phyloP scores from a whole-genome alignment of 2,797 vertebrate genomes.

The Pteronotus mesoamericanus region DNA sequence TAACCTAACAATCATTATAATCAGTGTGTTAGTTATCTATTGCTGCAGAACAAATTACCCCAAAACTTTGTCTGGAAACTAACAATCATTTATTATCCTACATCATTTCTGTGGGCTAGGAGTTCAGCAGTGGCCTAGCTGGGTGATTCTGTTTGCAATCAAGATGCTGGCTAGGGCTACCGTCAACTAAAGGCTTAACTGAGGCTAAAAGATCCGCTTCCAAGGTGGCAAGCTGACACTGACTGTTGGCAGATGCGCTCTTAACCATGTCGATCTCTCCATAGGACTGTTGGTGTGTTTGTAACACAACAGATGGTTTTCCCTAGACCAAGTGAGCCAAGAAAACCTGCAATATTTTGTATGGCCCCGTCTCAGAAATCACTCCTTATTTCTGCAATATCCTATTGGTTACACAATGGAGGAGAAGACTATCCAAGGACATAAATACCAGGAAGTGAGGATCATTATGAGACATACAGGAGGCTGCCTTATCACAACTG shows the following conservation, averaged over 20 bases:
- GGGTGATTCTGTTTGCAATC: not conserved
- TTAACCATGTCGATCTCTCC: not conserved
- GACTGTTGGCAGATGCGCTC: not conserved
- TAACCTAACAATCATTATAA: not conserved
- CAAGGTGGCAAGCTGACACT: not conserved
- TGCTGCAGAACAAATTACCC: not conserved
- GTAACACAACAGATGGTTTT: not conserved
- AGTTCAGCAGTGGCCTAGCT: not conserved
- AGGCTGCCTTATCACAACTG: not conserved
- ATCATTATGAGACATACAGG: not conserved
- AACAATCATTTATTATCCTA: not conserved
- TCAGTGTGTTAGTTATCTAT: not conserved
- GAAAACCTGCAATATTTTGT: not conserved
- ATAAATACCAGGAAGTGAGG: not conserved
- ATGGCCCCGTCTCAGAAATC: not conserved
- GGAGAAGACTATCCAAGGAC: not conserved
- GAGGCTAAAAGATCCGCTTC: not conserved
- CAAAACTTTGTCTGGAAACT: not conserved
- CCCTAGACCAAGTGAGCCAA: not conserved
- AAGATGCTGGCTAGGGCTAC: not conserved
- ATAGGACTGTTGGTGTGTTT: not conserved
- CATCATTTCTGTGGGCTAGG: not conserved
- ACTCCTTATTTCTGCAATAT: not conserved
- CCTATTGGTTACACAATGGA: not conserved
- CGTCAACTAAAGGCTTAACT: not conserved